Conservation (phyloP, 2,113 vertebrate species). For the Percopsis transmontana region DNA sequence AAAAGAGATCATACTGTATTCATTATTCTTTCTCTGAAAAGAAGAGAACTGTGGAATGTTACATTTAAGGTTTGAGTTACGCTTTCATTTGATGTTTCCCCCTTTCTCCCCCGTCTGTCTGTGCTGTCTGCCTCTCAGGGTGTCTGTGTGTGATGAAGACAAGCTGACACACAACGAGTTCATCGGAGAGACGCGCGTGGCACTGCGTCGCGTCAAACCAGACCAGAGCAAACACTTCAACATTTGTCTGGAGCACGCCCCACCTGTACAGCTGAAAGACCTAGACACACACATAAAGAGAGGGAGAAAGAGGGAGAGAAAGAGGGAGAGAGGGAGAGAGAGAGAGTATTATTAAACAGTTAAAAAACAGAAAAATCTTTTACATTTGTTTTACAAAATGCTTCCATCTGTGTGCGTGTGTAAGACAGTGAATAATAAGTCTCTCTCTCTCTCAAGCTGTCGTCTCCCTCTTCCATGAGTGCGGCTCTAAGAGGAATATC, state of each 20-base stretch:
- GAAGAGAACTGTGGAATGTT: too few species aligned
- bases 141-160: slow-evolving; percentile 91
- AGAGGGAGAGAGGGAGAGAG: background rate
- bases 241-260: slow-evolving; percentile 87
- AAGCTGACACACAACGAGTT: slow-evolving; percentile 92
- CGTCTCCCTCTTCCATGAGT: slow-evolving; percentile 87
- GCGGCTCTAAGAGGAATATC: slow-evolving; percentile 87
- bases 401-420: slow-evolving; percentile 1
- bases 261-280: slow-evolving; percentile 72
- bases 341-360: background rate
- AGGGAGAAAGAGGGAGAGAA: background rate
- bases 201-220: slow-evolving; percentile 87
- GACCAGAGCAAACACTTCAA: slow-evolving; percentile 89
- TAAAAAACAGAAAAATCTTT: too few species aligned
- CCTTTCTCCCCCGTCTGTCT: too few species aligned
- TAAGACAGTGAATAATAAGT: slow-evolving; percentile 5
- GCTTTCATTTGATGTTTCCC: background rate
- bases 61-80: background rate
- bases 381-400: background rate
- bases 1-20: background rate
- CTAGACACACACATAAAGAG: background rate
- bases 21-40: background rate
- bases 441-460: slow-evolving; percentile 70
- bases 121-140: slow-evolving; percentile 65
- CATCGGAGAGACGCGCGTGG: slow-evolving; percentile 88